Evolutionary conservation across 2,113 vertebrate species (phyloP).

Genomic region (Campylomormyrus tamandua): DNA sequence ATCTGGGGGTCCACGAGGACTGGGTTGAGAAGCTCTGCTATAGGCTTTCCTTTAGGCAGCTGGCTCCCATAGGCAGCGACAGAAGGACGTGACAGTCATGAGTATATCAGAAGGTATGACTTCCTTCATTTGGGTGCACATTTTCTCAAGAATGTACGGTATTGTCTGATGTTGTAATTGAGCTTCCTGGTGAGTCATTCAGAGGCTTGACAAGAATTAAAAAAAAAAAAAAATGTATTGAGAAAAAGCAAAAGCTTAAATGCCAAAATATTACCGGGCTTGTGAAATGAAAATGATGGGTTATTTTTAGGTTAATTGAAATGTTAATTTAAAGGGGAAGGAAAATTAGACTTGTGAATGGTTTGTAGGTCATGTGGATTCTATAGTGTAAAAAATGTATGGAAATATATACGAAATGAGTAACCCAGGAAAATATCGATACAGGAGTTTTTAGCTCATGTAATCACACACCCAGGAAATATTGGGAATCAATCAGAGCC

Average conservation of each 20-base stretch:
- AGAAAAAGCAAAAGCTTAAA: conserved; percentile 37
- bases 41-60: not conserved
- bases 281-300: conserved; percentile 14
- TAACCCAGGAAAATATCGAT: conserved; percentile 53
- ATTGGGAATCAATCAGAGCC: conserved; percentile 63
- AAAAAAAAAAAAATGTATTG: conserved; percentile 17
- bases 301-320: conserved; percentile 39
- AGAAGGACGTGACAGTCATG: conserved; percentile 7
- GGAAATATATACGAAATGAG: conserved; percentile 12
- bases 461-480: conserved; percentile 42
- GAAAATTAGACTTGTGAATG: conserved; percentile 48
- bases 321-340: conserved; percentile 49
- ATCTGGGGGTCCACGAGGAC: not conserved
- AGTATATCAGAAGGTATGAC: conserved; percentile 20
- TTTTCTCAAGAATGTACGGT: conserved; percentile 23
- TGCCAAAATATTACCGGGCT: conserved; percentile 32
- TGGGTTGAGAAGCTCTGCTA: not conserved
- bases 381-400: not conserved
- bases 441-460: conserved; percentile 46
- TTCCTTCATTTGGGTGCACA: not conserved
- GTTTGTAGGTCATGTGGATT: conserved; percentile 30
- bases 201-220: conserved; percentile 19
- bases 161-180: conserved; percentile 1
- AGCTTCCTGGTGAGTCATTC: conserved; percentile 25
- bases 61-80: not conserved